Base-by-base conservation (phyloP, 2,888 invertebrate genomes). In the Aporophyla lueneburgensis region DNA sequence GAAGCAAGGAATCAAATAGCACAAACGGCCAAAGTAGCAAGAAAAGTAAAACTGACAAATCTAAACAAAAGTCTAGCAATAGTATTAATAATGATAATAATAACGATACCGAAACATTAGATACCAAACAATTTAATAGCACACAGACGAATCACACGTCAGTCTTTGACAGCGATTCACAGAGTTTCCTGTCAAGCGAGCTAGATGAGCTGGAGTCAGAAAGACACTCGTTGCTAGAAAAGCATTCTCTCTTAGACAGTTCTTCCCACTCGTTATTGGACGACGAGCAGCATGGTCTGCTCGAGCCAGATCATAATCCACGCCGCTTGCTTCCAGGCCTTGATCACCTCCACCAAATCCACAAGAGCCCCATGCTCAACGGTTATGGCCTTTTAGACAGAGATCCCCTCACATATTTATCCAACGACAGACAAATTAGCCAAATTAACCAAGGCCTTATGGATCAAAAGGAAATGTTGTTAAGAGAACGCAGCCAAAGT, bases 41-140 rank as follows among this genome's bases (percentile, higher is more conserved):
- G 94, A 95, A 94, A 90, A 96, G 93, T 90, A 95, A 94, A 93
- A 89, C 89, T 82, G 95, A 97, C 93, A 96, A 96, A 94, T 94
- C 97, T 81, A 97, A 96, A 91, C 93, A 96, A 84, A 97, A 96
- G 87, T 96, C 97, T 91, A 97, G 95, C 90, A 97, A 96, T 93
- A 96, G 88, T 89, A 92, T 89, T 87, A 94, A 86, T 84, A 89
- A 92, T 90, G 95, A 89, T 92, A 94, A 83, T 89, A 81, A 58
- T 78, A 95, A 91, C 91, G 95, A 89, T 92, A 94, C 86, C 88
- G 89, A 89, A 79, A 88, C 80, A 75, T 78, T 88, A 76, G 88
- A 88, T 79, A 85, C 76, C 27, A 89, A 89, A 79, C 82, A 74
- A 73, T 87, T 78, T 71, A 86, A 74, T 71, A 86, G 72, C 75